Base-by-base conservation (phyloP, 2,888 invertebrate genomes). In the Molorchus minor region DNA sequence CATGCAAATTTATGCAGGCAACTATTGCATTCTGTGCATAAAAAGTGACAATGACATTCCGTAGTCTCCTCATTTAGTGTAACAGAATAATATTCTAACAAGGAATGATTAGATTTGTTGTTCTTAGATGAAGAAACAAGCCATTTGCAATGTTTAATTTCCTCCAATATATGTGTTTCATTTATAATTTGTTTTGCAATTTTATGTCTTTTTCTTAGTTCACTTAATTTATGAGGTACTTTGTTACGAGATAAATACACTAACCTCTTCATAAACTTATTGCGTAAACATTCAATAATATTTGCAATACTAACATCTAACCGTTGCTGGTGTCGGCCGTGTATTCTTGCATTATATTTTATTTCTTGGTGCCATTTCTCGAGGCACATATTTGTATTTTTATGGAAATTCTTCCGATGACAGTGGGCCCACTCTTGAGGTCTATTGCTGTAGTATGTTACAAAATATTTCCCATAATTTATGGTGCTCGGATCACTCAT, bases 381-480 rank as follows among this genome's bases (percentile, higher is more conserved):
- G 3, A 45, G 44, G 7, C 8, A 45, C 44, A 45, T 45, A 29
- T 45, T 45, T 8, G 44, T 45, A 8, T 45, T 45, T 29, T 21
- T 25, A 4, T 29, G 13, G 16, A 30, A 29, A 2, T 29, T 8
- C 15, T 45, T 45, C 16, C 15, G 5, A 45, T 16, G 15, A 12
- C 44, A 45, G 12, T 45, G 30, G 16, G 44, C 29, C 30, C 44
- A 45, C 8, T 45, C 29, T 29, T 3, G 7, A 7, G 30, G 29
- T 29, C 44, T 45, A 8, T 25, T 45, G 8, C 29, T 17, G 30
- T 45, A 45, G 17, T 45, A 45, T 2, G 17, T 16, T 2, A 17
- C 16, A 45, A 45, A 45, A 16, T 45, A 45, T n/a, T 45, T 16
- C 2, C 44, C 44, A 30, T 45, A 45, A 8, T 45, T 45, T 7